These are phyloP conservation scores for Vidua macroura DNA, from an alignment of 2,113 vertebrate genomes.

Conservation along the genomic window DNA sequence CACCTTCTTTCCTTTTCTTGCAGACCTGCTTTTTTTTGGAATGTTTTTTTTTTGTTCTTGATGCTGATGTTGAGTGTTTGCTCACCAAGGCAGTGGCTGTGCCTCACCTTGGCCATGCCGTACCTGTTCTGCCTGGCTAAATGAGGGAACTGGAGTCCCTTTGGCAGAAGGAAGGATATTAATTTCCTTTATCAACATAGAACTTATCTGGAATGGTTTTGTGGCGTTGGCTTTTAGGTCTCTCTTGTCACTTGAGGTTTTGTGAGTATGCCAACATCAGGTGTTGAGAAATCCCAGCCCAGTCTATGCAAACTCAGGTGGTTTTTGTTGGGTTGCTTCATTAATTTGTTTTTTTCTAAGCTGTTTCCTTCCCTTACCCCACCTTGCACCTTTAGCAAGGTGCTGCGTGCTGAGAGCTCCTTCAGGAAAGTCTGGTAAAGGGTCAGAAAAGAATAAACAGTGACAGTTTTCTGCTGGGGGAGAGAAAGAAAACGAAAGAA, in stretches of 20 bases:
- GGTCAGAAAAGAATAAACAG: neutral
- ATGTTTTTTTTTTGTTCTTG: neutral
- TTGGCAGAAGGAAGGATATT: neutral
- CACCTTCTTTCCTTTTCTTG: neutral
- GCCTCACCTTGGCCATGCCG: neutral
- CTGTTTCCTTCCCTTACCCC: neutral
- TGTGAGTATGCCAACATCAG: neutral
- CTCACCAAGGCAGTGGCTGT: neutral
- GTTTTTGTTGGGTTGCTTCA: neutral
- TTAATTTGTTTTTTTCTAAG: neutral
- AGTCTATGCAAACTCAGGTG: neutral
- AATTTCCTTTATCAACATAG: neutral
- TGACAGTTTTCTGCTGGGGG: neutral
- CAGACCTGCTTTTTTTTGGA: neutral
- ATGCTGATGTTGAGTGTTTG: neutral
- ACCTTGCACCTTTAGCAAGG: neutral
- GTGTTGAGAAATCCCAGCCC: neutral
- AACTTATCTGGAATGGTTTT: neutral
- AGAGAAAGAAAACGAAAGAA: neutral
- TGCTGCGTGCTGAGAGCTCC: neutral
- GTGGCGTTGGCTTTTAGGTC: neutral
- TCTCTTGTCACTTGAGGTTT: neutral
- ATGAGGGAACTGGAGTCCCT: neutral
- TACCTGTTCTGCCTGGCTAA: neutral
- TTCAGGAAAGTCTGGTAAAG: neutral